phyloP scores from a whole-genome alignment of 2,888 invertebrate species.

The Archaeoteleia sp. region DNA sequence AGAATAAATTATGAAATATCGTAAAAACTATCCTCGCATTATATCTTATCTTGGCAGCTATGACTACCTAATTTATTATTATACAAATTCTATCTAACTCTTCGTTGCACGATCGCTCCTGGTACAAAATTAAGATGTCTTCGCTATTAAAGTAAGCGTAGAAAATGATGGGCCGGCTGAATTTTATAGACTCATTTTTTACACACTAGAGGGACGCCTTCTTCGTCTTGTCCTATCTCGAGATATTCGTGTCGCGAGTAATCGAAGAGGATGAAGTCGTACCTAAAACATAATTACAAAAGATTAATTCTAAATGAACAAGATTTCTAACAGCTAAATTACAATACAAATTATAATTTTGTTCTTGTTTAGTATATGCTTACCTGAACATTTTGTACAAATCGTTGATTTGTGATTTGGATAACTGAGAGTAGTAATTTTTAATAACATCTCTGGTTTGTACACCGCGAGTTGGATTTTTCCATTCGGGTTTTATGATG shows the following conservation, averaged over 20 bases:
- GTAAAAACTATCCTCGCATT: constrained; percentile 42
- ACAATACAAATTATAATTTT: constrained; percentile 1
- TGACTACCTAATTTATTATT: constrained; percentile 46
- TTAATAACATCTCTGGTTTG: constrained; percentile 84
- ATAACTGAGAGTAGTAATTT: constrained; percentile 86
- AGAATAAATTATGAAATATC: constrained; percentile 40
- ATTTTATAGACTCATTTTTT: constrained; percentile 59
- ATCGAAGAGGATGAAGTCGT: constrained; percentile 91
- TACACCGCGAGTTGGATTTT: constrained; percentile 85
- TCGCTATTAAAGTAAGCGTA: constrained; percentile 47
- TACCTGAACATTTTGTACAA: constrained; percentile 88
- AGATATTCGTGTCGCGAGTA: constrained; percentile 85
- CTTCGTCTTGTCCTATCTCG: constrained; percentile 76
- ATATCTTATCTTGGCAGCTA: constrained; percentile 48
- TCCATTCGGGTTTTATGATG: constrained; percentile 88
- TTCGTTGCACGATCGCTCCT: constrained; percentile 49
- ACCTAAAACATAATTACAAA: constrained; percentile 75
- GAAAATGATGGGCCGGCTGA: constrained; percentile 40
- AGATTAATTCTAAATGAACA: constrained; percentile 1
- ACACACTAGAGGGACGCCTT: constrained; percentile 63
- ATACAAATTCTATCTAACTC: constrained; percentile 47
- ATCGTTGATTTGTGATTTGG: constrained; percentile 83
- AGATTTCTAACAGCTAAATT: background rate
- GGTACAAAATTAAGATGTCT: constrained; percentile 52
- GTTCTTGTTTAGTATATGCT: too few species aligned